Conservation (phyloP, 1,140 invertebrate species). For the Drosophila murphyi region DNA sequence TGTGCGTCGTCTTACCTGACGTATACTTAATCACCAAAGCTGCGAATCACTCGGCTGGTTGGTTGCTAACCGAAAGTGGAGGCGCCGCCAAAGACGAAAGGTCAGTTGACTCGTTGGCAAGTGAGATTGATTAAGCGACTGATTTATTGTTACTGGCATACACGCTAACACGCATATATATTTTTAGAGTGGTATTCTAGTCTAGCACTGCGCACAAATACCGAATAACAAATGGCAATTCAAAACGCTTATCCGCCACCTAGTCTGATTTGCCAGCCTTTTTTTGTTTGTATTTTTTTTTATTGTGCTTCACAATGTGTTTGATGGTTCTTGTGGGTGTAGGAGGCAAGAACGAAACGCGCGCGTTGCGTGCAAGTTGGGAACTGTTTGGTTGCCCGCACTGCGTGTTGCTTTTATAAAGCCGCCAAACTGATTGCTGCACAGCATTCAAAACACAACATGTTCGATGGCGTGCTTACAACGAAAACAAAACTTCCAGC, state of each 20-base stretch:
- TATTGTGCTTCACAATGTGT: neutral
- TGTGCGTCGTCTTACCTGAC: slow-evolving; percentile 66
- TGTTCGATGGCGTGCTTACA: slow-evolving; percentile 61
- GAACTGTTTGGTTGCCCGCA: slow-evolving; percentile 43
- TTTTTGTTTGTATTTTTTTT: neutral
- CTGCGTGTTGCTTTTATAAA: slow-evolving; percentile 61
- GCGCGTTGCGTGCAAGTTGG: slow-evolving; percentile 54
- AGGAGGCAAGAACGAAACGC: slow-evolving; percentile 32
- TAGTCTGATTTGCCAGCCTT: slow-evolving; percentile 2
- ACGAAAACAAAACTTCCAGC: slow-evolving; percentile 63
- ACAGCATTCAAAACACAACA: slow-evolving; percentile 78
- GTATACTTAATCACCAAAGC: slow-evolving; percentile 65
- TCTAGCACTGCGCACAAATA: slow-evolving; percentile 6
- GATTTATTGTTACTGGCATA: slow-evolving; percentile 58
- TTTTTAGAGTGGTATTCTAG: neutral
- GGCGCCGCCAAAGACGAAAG: slow-evolving; percentile 41
- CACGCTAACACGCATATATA: slow-evolving; percentile 10
- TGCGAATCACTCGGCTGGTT: slow-evolving; percentile 17
- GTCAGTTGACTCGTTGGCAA: slow-evolving; percentile 55
- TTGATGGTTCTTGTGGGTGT: no score
- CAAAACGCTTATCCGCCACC: slow-evolving; percentile 24
- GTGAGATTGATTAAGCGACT: slow-evolving; percentile 74
- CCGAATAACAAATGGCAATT: slow-evolving; percentile 11
- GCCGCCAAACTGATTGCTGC: slow-evolving; percentile 50
- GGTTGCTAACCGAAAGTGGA: slow-evolving; percentile 20